Percentiles rank a stretch among this genome's conserved stretches.
Evolutionary conservation across 1,140 invertebrate species (phyloP).

Genomic region (Tetraneura akinire): DNA sequence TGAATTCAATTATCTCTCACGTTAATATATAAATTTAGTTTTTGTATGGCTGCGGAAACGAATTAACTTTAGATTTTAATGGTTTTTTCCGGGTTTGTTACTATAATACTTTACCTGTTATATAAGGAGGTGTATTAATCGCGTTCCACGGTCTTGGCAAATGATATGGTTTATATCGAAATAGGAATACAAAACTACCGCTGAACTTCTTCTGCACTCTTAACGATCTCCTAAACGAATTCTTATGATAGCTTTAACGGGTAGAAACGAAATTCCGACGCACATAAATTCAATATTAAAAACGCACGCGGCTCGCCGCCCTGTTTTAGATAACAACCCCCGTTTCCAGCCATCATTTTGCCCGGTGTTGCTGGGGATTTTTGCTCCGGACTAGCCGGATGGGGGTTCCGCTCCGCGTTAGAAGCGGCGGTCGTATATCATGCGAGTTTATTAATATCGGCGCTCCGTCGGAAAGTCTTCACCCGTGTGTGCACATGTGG

Average conservation of each 20-base stretch:
- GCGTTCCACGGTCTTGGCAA: neutral
- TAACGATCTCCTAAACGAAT: slow-evolving; percentile 16
- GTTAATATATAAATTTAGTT: too few species aligned
- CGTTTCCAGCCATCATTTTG: neutral
- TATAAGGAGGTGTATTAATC: too few species aligned
- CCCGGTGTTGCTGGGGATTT: slow-evolving; percentile 1
- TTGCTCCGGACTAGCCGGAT: slow-evolving; percentile 22
- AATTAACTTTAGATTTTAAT: neutral
- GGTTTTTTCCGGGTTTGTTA: neutral
- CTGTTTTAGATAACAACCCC: neutral
- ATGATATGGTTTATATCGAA: neutral
- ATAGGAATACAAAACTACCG: neutral
- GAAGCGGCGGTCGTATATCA: slow-evolving; percentile 47
- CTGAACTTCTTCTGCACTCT: neutral
- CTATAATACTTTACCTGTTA: too few species aligned
- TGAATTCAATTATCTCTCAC: too few species aligned
- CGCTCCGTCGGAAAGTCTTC: slow-evolving; percentile 23
- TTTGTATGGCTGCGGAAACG: neutral
- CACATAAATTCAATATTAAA: slow-evolving; percentile 42
- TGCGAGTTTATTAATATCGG: slow-evolving; percentile 51
- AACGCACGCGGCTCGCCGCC: slow-evolving; percentile 18
- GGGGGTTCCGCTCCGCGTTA: neutral
- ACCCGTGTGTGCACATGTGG: slow-evolving; percentile 23
- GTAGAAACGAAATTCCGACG: neutral
- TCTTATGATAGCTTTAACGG: slow-evolving; percentile 7